Evolutionary conservation across 2,888 invertebrate species (phyloP), one percentile per base, ranked within the genome.

Genomic region (Oxycera nigricornis): DNA sequence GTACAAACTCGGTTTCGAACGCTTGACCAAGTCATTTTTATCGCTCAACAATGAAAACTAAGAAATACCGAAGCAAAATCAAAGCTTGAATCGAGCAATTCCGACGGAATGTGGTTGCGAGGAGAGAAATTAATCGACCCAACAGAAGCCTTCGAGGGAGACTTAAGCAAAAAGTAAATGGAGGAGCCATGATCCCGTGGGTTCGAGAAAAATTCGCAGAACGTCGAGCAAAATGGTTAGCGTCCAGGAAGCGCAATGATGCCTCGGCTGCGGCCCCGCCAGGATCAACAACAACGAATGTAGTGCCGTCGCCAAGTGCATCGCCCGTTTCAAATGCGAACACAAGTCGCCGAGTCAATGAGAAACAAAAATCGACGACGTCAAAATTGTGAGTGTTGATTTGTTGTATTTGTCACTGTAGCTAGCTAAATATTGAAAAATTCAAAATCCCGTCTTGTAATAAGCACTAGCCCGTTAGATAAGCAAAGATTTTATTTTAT

Each of bases 191-290:
- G 85, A 83, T 85, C 79, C 83, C 84, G 77, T 86, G 86, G 85
- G 82, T 86, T 79, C 82, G 84, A 78, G 85, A 85, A 76, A 85
- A 85, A 79, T 82, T 85, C 76, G 83, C 83, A 68, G 85, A 85
- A 79, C 82, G 83, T 77, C 83, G 85, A 75, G 82, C 82, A 68
- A 82, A 82, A 79, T 84, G 84, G 84, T 78, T 82, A 75, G 82
- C 84, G 75, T 78, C 80, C 22, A 81, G 84, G 46, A 83, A 79
- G 74, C 82, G 83, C 65, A 73, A 65, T 55, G 73, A 73, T 11
- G 76, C 68, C 61, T 68, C 52, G 4, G 14, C n/a, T 17, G 31
- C 52, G 22, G 1, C 31, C 4, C 14, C 31, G 9, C 62, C 74
- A 20, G 68, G 73, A 17, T 28, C 62, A 20, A 14, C 35, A 22